Percentiles rank a stretch among this genome's conserved stretches.
Evolutionary conservation across 2,797 vertebrate genomes (phyloP).

Genomic region (Diplodus puntazzo): DNA sequence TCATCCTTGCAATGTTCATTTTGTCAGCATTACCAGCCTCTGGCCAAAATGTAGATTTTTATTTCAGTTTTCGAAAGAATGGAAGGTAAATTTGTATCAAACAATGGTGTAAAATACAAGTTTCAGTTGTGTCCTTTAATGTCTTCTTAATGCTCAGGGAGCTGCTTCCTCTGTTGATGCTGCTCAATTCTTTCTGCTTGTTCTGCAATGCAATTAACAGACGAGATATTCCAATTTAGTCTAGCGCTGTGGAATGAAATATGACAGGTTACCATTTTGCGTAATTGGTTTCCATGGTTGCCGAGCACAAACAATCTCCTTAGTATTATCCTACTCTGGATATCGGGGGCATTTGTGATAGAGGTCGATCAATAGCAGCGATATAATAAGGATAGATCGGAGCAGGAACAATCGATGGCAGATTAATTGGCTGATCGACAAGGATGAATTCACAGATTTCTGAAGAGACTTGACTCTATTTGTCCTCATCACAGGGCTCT

Average conservation of each 20-base stretch:
- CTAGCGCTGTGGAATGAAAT: neutral
- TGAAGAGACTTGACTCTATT: neutral
- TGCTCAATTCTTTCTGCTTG: neutral
- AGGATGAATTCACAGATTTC: neutral
- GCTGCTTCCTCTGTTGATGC: neutral
- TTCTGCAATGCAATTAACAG: neutral
- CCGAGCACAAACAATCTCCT: neutral
- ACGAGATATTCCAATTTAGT: constrained; percentile 25
- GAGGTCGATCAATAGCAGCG: no score
- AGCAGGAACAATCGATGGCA: no score
- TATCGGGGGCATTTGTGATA: neutral
- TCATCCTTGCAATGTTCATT: neutral
- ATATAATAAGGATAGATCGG: no score
- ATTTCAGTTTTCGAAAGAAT: neutral
- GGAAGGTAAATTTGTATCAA: neutral
- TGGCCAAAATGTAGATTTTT: neutral
- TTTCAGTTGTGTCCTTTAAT: neutral
- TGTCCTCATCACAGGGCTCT: neutral
- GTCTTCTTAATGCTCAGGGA: neutral
- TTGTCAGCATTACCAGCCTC: neutral
- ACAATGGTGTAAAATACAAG: neutral
- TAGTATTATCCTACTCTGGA: neutral
- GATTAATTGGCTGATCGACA: no score
- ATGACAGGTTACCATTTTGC: constrained; percentile 21
- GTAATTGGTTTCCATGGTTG: constrained; percentile 14